phyloP scores from a whole-genome alignment of 2,797 vertebrate genomes.

The Potorous gilbertii region DNA sequence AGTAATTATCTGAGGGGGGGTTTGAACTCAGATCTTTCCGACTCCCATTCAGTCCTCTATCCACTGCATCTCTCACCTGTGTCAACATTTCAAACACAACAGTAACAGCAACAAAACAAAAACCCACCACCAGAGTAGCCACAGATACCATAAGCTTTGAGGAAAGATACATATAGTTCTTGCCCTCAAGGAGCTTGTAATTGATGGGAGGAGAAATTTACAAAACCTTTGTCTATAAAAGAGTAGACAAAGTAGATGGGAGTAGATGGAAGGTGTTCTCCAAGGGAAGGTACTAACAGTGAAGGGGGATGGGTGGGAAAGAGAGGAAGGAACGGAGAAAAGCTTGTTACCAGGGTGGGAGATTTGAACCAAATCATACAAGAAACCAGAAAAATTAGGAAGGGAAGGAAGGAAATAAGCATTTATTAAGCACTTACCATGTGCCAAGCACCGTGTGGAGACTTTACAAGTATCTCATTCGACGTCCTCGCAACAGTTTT shows the following conservation, averaged over 20 bases:
- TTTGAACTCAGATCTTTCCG: neutral
- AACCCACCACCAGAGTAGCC: neutral
- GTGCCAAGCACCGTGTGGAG: neutral
- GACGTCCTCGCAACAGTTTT: neutral
- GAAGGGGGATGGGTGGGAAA: neutral
- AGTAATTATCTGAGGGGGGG: neutral
- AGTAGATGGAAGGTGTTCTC: neutral
- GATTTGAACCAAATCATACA: neutral
- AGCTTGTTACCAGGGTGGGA: neutral
- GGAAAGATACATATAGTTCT: neutral
- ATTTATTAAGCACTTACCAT: neutral
- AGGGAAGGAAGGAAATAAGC: neutral
- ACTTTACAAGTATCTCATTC: neutral
- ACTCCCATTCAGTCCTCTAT: neutral
- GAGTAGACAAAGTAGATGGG: too few relatives aligned
- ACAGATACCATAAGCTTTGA: neutral
- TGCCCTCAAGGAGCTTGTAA: neutral
- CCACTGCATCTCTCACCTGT: neutral
- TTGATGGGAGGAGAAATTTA: neutral
- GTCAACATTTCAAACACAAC: neutral
- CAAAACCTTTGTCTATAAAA: neutral
- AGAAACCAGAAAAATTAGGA: neutral
- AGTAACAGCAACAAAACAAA: neutral
- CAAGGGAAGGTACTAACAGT: neutral
- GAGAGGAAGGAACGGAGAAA: neutral